Evolutionary conservation across 1,140 invertebrate species (phyloP).

Genomic region (Drosophila trapezifrons): DNA sequence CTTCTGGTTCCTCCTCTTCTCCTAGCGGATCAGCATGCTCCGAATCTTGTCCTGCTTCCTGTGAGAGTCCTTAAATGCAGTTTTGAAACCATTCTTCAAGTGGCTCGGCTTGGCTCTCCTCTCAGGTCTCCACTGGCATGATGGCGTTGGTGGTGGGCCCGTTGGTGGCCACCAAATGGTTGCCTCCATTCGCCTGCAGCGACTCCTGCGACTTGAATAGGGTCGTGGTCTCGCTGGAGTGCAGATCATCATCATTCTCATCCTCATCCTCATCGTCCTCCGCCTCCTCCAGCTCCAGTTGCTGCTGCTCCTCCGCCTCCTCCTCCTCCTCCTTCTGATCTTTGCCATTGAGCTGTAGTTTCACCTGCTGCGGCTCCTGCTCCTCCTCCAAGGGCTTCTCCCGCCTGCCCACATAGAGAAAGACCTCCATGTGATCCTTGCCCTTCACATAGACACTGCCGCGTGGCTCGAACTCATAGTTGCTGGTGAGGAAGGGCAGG

Average conservation of each 20-base stretch:
- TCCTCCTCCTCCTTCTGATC: background rate
- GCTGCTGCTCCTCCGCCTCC: background rate
- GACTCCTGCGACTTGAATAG: conserved; percentile 68
- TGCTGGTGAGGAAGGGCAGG: conserved; percentile 87
- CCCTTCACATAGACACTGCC: conserved; percentile 97
- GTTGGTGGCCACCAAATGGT: conserved; percentile 22
- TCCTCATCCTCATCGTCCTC: conserved; percentile 24
- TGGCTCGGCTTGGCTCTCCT: conserved; percentile 9
- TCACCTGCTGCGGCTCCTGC: background rate
- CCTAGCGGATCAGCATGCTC: background rate
- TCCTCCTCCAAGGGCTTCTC: conserved; percentile 9
- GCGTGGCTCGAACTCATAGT: conserved; percentile 91
- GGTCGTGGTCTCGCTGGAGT: conserved; percentile 70
- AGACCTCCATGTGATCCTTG: conserved; percentile 97
- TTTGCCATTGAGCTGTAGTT: background rate
- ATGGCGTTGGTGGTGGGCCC: background rate
- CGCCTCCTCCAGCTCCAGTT: background rate
- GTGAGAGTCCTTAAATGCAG: conserved; percentile 61
- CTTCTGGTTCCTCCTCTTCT: background rate
- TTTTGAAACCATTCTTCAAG: conserved; percentile 68
- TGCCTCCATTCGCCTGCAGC: conserved; percentile 54
- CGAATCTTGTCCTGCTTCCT: background rate
- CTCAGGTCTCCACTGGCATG: conserved; percentile 44
- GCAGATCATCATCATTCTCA: conserved; percentile 60
- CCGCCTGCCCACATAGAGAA: conserved; percentile 85